These are phyloP conservation scores for Odontomachus brunneus DNA, from an alignment of 1,140 invertebrate species.

Conservation along the genomic window DNA sequence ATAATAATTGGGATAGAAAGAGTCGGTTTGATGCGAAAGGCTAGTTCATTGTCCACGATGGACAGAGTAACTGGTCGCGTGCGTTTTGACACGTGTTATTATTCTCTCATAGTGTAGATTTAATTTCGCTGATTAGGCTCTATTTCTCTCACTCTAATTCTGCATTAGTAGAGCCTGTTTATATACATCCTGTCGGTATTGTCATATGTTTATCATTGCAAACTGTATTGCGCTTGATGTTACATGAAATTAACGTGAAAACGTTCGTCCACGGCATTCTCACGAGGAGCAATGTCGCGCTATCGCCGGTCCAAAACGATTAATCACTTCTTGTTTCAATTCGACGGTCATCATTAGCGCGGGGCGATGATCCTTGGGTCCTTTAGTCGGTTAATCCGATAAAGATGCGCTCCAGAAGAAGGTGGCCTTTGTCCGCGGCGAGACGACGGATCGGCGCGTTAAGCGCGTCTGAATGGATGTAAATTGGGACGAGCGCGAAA, in stretches of 20 bases:
- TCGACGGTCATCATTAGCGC: conserved; percentile 5
- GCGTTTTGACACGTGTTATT: too few species aligned
- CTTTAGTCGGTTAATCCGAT: conserved; percentile 25
- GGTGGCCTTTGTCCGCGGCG: neutral
- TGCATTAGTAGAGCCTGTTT: too few species aligned
- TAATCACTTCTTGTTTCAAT: conserved; percentile 27
- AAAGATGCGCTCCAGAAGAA: neutral
- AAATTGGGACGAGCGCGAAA: conserved; percentile 46
- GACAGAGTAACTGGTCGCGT: too few species aligned
- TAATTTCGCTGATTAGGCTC: too few species aligned
- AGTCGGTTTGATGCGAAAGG: too few species aligned
- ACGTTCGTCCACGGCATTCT: neutral
- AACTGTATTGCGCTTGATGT: too few species aligned
- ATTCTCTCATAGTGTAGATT: too few species aligned
- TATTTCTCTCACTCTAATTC: too few species aligned
- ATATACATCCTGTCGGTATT: too few species aligned
- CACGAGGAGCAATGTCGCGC: neutral
- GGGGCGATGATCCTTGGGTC: neutral
- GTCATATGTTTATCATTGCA: too few species aligned
- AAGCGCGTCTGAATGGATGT: conserved; percentile 23
- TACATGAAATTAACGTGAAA: neutral
- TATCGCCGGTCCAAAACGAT: neutral
- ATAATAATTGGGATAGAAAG: too few species aligned
- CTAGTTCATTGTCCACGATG: too few species aligned
- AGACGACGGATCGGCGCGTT: conserved; percentile 18